Evolutionary conservation across 2,888 invertebrate genomes (phyloP).

Genomic region (Aphelenchoides bicaudatus): DNA sequence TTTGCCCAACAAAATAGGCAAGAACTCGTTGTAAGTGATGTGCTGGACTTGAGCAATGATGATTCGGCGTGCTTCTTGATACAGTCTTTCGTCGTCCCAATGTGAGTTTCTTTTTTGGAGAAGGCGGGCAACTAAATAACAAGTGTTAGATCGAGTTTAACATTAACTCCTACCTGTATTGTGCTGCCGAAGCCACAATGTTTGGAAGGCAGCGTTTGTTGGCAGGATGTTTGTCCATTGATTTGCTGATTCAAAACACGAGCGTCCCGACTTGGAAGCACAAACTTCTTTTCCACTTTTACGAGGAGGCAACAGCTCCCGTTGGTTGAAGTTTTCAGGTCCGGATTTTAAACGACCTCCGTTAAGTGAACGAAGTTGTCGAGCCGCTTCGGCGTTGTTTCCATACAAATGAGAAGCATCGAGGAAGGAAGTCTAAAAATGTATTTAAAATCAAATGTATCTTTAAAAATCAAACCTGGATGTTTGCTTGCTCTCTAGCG

Average conservation of each 20-base stretch:
- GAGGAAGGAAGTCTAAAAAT: slow-evolving; percentile 82
- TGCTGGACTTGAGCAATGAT: slow-evolving; percentile 67
- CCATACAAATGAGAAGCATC: slow-evolving; percentile 78
- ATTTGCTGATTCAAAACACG: slow-evolving; percentile 38
- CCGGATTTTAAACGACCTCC: slow-evolving; percentile 66
- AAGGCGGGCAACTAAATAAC: not conserved
- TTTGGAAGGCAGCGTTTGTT: slow-evolving; percentile 40
- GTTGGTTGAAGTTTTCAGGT: slow-evolving; percentile 30
- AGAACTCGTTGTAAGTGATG: slow-evolving; percentile 62
- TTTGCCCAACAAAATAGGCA: slow-evolving; percentile 53
- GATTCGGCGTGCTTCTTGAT: slow-evolving; percentile 62
- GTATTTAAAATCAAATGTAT: too few relatives aligned
- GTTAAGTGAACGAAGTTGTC: slow-evolving; percentile 69
- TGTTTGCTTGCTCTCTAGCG: slow-evolving; percentile 80
- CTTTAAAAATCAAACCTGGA: too few relatives aligned
- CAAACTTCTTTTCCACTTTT: slow-evolving; percentile 23
- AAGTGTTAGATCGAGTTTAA: too few relatives aligned
- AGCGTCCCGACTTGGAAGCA: slow-evolving; percentile 23
- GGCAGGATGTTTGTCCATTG: slow-evolving; percentile 36
- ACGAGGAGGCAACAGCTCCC: slow-evolving; percentile 29
- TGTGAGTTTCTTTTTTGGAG: slow-evolving; percentile 41
- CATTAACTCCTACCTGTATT: too few relatives aligned
- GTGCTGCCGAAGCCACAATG: slow-evolving; percentile 53
- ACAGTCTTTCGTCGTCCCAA: slow-evolving; percentile 58
- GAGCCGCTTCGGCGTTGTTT: slow-evolving; percentile 76